Evolutionary conservation across 2,888 invertebrate species (phyloP).

Genomic region (Sarcophaga caerulescens): DNA sequence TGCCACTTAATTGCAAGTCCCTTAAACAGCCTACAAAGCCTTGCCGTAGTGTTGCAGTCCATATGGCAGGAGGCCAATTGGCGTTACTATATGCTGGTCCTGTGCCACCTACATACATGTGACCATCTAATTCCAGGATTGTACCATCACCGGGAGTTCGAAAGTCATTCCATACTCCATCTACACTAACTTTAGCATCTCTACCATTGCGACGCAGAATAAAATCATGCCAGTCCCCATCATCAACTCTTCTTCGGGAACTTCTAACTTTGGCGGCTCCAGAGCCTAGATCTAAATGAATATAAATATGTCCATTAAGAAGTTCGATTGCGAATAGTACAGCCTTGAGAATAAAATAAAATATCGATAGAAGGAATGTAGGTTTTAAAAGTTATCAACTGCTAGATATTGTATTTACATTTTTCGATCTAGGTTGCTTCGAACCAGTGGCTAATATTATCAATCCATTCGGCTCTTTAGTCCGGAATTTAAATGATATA

Average conservation of each 20-base stretch:
- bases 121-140: slow-evolving; percentile 93
- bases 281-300: slow-evolving; percentile 95
- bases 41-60: slow-evolving; percentile 93
- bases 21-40: slow-evolving; percentile 97
- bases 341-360: slow-evolving; percentile 82
- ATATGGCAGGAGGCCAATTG: slow-evolving; percentile 91
- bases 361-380: neutral
- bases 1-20: slow-evolving; percentile 93
- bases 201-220: slow-evolving; percentile 90
- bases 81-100: slow-evolving; percentile 90
- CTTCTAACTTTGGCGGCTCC: slow-evolving; percentile 93
- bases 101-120: slow-evolving; percentile 93
- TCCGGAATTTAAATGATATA: slow-evolving; percentile 96
- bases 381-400: neutral
- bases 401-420: slow-evolving; percentile 73
- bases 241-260: slow-evolving; percentile 91
- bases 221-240: slow-evolving; percentile 96
- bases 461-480: slow-evolving; percentile 96
- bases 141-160: slow-evolving; percentile 94
- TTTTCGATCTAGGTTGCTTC: slow-evolving; percentile 87
- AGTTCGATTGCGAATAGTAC: slow-evolving; percentile 97
- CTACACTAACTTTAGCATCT: slow-evolving; percentile 93
- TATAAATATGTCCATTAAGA: slow-evolving; percentile 95
- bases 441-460: slow-evolving; percentile 95
- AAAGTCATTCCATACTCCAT: slow-evolving; percentile 93